Percentiles rank a stretch among this genome's conserved stretches.
These are phyloP conservation scores for Laterallus jamaicensis DNA, from an alignment of 2,113 vertebrate genomes.

Conservation along the genomic window DNA sequence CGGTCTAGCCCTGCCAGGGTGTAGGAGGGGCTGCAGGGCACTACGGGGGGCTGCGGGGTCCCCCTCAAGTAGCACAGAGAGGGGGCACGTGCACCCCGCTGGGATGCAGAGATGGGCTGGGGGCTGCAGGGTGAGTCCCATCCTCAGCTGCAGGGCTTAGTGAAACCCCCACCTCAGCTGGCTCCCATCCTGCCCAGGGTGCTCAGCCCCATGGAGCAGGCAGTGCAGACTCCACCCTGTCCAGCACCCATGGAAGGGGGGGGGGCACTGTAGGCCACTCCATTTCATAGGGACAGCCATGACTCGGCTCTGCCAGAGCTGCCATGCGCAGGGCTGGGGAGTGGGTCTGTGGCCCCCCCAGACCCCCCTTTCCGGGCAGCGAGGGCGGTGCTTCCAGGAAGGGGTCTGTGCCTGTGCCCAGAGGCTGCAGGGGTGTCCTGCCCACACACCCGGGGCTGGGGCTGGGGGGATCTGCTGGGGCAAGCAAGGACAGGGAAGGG, in stretches of 20 bases:
- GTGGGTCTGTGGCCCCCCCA: accelerated
- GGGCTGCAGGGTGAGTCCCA: neutral
- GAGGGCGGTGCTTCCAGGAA: neutral
- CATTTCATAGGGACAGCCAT: neutral
- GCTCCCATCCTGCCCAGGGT: neutral
- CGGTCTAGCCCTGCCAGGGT: neutral
- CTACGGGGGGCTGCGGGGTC: too few relatives aligned
- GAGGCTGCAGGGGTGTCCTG: neutral
- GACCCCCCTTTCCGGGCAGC: neutral
- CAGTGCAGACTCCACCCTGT: conserved; percentile 71
- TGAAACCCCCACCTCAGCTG: neutral
- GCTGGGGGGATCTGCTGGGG: neutral
- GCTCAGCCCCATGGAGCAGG: neutral
- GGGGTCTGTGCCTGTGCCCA: neutral
- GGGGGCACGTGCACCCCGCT: neutral
- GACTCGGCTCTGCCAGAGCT: neutral
- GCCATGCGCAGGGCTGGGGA: neutral
- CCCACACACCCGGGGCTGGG: neutral
- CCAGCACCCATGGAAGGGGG: neutral
- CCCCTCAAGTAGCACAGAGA: accelerated
- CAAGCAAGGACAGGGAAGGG: neutral
- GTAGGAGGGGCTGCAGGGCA: neutral
- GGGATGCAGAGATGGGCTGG: too few relatives aligned
- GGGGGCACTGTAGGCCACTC: neutral
- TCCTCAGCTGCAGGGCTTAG: too few relatives aligned